These are phyloP conservation scores for Phrynocephalus forsythii DNA, from an alignment of 2,797 vertebrate genomes.

Conservation along the genomic window DNA sequence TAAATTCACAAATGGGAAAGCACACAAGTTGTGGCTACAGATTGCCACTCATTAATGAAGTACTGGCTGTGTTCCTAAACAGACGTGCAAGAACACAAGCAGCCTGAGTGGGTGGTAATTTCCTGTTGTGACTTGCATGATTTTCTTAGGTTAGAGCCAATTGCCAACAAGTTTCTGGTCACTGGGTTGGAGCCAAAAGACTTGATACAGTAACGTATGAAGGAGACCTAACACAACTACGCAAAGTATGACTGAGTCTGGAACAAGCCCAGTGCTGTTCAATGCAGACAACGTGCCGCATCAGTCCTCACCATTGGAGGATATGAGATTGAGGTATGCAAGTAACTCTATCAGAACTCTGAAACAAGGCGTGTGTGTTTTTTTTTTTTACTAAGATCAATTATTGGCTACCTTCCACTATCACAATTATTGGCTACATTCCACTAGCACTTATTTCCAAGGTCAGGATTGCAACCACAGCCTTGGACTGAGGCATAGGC, in stretches of 20 bases:
- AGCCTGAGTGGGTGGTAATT: too few relatives aligned
- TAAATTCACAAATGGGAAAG: too few relatives aligned
- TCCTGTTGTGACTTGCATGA: too few relatives aligned
- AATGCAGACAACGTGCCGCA: background rate
- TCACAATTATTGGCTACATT: background rate
- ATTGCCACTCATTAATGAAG: too few relatives aligned
- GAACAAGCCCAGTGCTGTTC: background rate
- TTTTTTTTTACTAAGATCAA: background rate
- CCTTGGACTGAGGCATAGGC: background rate
- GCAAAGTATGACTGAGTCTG: background rate
- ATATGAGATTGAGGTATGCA: background rate
- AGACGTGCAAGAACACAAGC: too few relatives aligned
- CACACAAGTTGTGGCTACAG: too few relatives aligned
- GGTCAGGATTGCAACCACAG: conserved; percentile 5
- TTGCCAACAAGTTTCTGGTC: too few relatives aligned
- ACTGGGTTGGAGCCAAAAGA: background rate
- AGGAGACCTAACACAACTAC: background rate
- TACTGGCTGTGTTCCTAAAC: too few relatives aligned
- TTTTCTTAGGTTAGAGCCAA: too few relatives aligned
- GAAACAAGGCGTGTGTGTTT: background rate
- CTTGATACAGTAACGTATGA: background rate
- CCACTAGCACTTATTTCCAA: background rate
- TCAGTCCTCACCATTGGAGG: background rate
- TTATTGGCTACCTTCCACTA: background rate
- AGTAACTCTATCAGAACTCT: background rate